phyloP scores from a whole-genome alignment of 2,113 vertebrate genomes.

The Cyprinodon tularosa region DNA sequence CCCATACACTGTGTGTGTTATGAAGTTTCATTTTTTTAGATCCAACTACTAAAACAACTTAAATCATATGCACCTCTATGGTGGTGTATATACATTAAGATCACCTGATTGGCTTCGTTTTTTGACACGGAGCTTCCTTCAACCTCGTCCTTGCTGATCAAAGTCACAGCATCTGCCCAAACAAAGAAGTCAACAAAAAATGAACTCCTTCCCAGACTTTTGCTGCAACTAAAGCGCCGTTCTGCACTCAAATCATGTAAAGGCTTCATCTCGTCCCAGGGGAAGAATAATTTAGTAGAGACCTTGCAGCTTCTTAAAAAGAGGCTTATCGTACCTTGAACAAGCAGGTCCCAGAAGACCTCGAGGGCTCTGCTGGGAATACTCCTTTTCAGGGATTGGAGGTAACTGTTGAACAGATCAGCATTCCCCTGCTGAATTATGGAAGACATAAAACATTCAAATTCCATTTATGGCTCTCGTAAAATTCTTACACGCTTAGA shows the following conservation, averaged over 20 bases:
- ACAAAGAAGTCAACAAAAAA: conserved; percentile 22
- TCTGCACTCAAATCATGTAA: conserved; percentile 1
- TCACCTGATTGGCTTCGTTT: conserved; percentile 89
- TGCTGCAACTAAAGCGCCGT: conserved; percentile 3
- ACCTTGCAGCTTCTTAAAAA: conserved; percentile 15
- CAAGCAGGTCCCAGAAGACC: conserved; percentile 93
- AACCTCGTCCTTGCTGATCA: conserved; percentile 91
- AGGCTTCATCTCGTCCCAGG: conserved; percentile 20
- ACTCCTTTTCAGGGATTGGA: conserved; percentile 86
- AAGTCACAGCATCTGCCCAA: conserved; percentile 85
- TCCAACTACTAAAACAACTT: not conserved
- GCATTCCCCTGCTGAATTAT: conserved; percentile 77
- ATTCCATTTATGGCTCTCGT: conserved; percentile 36
- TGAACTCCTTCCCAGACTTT: not conserved
- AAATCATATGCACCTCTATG: not conserved
- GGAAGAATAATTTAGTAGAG: conserved; percentile 38
- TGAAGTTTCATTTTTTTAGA: not conserved
- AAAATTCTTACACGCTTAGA: conserved; percentile 14
- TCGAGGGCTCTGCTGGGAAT: conserved; percentile 82
- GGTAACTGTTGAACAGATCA: conserved; percentile 88
- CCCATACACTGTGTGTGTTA: not conserved
- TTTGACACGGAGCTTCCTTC: conserved; percentile 83
- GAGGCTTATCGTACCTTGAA: conserved; percentile 83
- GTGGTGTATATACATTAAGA: not conserved
- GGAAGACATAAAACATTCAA: conserved; percentile 41